Evolutionary conservation across 2,797 vertebrate species (phyloP).

Genomic region (Pogoniulus pusillus): DNA sequence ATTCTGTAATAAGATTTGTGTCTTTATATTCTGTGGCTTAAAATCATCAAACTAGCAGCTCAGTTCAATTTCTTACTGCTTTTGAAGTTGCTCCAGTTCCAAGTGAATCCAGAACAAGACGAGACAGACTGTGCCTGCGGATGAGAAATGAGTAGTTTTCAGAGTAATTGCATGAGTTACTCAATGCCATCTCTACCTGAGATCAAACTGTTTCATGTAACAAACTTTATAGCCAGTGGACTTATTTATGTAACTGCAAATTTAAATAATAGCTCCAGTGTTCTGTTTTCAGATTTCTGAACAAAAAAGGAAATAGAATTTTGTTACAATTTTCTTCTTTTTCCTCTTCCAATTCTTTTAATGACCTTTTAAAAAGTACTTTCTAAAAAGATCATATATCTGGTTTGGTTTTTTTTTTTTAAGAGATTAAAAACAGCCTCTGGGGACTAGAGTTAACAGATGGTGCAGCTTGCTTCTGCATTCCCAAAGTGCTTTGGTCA

Average conservation of each 20-base stretch:
- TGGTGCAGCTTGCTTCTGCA: slow-evolving; percentile 21
- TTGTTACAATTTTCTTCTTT: rapidly evolving
- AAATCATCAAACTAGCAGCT: not conserved
- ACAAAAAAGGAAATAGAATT: not conserved
- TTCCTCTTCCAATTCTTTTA: not conserved
- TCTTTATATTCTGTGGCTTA: slow-evolving; percentile 11
- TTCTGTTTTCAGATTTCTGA: not conserved
- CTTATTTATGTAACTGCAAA: not conserved
- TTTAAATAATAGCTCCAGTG: not conserved
- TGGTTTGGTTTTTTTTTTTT: not conserved
- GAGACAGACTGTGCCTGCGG: not conserved
- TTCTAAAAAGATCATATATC: not conserved
- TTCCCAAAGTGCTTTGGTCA: slow-evolving; percentile 27
- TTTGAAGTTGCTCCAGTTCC: not conserved
- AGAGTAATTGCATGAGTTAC: not conserved
- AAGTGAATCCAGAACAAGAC: not conserved
- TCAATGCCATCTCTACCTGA: not conserved
- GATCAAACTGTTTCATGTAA: not conserved
- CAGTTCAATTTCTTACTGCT: not conserved
- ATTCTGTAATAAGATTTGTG: not conserved
- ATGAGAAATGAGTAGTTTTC: not conserved
- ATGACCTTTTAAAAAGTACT: not conserved
- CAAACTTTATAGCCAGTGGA: not conserved
- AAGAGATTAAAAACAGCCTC: not conserved
- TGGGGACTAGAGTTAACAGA: slow-evolving; percentile 14